Conservation (phyloP, 2,113 vertebrate genomes). For the Pangasianodon gigas region DNA sequence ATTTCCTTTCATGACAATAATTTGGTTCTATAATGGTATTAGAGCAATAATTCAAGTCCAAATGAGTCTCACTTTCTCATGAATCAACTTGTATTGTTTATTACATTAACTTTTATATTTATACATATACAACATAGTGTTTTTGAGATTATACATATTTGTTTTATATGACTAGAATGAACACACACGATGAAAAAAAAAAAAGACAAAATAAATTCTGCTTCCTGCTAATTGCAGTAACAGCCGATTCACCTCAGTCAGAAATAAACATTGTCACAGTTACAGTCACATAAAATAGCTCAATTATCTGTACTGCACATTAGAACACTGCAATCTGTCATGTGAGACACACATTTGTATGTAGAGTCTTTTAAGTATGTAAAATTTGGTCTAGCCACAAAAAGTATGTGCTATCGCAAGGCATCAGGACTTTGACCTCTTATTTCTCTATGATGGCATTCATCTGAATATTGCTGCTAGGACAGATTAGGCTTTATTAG, state of each 20-base stretch:
- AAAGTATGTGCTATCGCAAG: neutral
- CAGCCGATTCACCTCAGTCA: neutral
- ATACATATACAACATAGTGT: conserved; percentile 9
- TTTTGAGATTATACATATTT: conserved; percentile 5
- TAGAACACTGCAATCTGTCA: neutral
- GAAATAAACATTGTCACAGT: conserved; percentile 4
- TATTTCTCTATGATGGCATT: neutral
- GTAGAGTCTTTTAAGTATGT: neutral
- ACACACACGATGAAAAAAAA: neutral
- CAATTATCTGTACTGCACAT: neutral
- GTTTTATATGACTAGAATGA: conserved; percentile 1
- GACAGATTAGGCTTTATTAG: conserved; percentile 7
- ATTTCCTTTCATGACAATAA: neutral
- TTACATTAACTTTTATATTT: conserved; percentile 22
- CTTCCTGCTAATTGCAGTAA: neutral
- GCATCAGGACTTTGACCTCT: conserved; percentile 6
- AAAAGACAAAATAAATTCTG: neutral
- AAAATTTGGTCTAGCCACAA: conserved; percentile 25
- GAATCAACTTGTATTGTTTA: conserved; percentile 16
- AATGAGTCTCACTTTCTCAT: neutral
- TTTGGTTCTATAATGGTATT: neutral
- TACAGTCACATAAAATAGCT: conserved; percentile 6
- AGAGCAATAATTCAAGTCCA: neutral
- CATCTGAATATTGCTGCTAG: conserved; percentile 7
- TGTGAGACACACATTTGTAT: neutral